A percentile compares a stretch with the other conserved stretches of the same genome.
phyloP scores from a whole-genome alignment of 2,888 invertebrate species.

The Gnatocerus cornutus region DNA sequence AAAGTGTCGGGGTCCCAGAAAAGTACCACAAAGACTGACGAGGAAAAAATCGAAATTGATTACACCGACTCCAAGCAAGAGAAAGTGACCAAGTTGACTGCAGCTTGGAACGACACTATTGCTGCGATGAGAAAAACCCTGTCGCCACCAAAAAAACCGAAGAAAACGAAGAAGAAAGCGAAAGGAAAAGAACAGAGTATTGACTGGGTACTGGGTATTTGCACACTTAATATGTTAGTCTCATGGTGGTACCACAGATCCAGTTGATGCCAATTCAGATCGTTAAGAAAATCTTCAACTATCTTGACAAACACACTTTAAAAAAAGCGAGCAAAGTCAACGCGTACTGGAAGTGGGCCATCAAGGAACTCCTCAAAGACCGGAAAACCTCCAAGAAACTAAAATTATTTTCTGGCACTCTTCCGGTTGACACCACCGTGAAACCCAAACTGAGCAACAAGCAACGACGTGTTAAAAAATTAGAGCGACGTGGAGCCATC shows the following conservation, averaged over 20 bases:
- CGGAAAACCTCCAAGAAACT: constrained; percentile 53
- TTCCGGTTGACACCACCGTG: not conserved
- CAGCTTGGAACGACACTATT: constrained; percentile 42
- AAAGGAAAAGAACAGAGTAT: constrained; percentile 27
- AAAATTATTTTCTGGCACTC: not conserved
- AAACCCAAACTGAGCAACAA: constrained; percentile 7
- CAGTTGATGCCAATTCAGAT: constrained; percentile 60
- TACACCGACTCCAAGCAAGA: constrained; percentile 16
- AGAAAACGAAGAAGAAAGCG: constrained; percentile 25
- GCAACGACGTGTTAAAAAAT: constrained; percentile 23
- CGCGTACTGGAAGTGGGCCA: constrained; percentile 56
- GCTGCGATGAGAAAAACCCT: constrained; percentile 51
- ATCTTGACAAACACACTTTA: constrained; percentile 56
- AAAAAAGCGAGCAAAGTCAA: constrained; percentile 56
- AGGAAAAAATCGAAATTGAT: constrained; percentile 1
- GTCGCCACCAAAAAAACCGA: constrained; percentile 31
- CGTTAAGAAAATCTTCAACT: constrained; percentile 59
- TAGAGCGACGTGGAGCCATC: constrained; percentile 25
- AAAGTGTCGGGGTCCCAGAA: not conserved
- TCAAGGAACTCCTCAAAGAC: constrained; percentile 56
- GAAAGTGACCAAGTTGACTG: constrained; percentile 11
- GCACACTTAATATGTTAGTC: not conserved
- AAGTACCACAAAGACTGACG: not conserved
- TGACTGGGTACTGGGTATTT: constrained; percentile 49
- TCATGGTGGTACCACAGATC: constrained; percentile 38